Conservation (phyloP, 2,797 vertebrate genomes). For the Sebastes oblongus region DNA sequence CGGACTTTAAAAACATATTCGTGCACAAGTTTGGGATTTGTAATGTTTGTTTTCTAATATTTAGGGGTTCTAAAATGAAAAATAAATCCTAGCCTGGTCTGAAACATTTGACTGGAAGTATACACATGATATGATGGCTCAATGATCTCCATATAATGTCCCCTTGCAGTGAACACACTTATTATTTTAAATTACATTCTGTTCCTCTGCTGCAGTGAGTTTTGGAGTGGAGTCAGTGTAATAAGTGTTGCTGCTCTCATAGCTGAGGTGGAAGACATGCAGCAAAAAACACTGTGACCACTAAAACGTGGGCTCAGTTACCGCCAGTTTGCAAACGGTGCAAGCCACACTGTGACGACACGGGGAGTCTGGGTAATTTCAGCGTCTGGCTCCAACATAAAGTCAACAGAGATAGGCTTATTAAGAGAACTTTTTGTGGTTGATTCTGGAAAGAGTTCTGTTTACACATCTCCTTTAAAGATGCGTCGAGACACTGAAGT, state of each 20-base stretch:
- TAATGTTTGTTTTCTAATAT: background rate
- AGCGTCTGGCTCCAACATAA: constrained; percentile 37
- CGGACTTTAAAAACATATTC: background rate
- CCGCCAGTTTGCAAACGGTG: constrained; percentile 31
- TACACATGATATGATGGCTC: background rate
- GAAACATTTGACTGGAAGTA: constrained; percentile 6
- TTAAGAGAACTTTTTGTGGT: background rate
- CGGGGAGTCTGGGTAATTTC: constrained; percentile 70
- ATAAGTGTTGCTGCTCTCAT: constrained; percentile 35
- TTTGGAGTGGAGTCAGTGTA: constrained; percentile 47
- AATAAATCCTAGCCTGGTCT: background rate
- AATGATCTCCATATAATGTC: background rate
- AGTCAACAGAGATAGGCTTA: constrained; percentile 11
- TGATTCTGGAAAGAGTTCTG: background rate
- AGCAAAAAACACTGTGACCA: constrained; percentile 57
- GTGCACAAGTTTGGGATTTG: background rate
- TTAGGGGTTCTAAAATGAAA: background rate
- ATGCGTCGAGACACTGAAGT: constrained; percentile 51
- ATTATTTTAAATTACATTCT: background rate
- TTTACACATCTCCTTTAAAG: background rate
- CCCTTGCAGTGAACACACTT: background rate
- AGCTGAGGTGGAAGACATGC: constrained; percentile 55
- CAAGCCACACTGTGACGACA: constrained; percentile 59
- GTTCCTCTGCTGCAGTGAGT: background rate
- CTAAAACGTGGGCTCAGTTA: constrained; percentile 27